These are phyloP conservation scores for Clistopyga incitator DNA, from an alignment of 2,888 invertebrate species.

Conservation along the genomic window DNA sequence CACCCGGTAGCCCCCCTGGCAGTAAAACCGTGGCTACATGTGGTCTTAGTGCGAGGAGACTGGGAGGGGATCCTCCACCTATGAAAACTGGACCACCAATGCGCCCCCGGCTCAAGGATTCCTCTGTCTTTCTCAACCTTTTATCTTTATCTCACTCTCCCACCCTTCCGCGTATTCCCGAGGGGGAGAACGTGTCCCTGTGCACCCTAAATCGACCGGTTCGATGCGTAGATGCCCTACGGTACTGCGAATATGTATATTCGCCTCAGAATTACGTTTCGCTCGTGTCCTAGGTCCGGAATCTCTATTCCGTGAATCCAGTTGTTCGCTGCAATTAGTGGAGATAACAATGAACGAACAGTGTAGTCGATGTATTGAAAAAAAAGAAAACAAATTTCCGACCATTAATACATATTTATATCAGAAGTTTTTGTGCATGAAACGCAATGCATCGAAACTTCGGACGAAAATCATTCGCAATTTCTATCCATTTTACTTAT, in stretches of 20 bases:
- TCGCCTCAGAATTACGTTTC: not conserved
- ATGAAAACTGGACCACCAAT: conserved; percentile 65
- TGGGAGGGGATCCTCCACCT: conserved; percentile 18
- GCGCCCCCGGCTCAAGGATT: conserved; percentile 57
- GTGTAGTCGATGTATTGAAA: too few species aligned
- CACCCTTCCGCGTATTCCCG: conserved; percentile 35
- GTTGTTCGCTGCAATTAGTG: too few species aligned
- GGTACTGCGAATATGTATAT: not conserved
- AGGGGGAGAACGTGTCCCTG: conserved; percentile 27
- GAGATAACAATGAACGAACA: too few species aligned
- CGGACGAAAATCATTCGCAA: too few species aligned
- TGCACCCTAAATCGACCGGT: conserved; percentile 40
- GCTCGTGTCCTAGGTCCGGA: conserved; percentile 10
- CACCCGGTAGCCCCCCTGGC: conserved; percentile 51
- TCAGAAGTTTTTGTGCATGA: too few species aligned
- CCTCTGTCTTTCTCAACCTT: conserved; percentile 29
- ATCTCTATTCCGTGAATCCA: not conserved
- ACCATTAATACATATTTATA: too few species aligned
- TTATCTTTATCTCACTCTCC: conserved; percentile 39
- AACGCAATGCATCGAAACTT: too few species aligned
- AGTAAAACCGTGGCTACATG: conserved; percentile 48
- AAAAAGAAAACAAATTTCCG: too few species aligned
- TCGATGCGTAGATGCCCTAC: conserved; percentile 32
- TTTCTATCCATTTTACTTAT: too few species aligned
- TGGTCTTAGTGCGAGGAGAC: conserved; percentile 17